A percentile compares a stretch with the other conserved stretches of the same genome.
Conservation (phyloP, 2,888 invertebrate genomes). For the Polylopha cassiicola region DNA sequence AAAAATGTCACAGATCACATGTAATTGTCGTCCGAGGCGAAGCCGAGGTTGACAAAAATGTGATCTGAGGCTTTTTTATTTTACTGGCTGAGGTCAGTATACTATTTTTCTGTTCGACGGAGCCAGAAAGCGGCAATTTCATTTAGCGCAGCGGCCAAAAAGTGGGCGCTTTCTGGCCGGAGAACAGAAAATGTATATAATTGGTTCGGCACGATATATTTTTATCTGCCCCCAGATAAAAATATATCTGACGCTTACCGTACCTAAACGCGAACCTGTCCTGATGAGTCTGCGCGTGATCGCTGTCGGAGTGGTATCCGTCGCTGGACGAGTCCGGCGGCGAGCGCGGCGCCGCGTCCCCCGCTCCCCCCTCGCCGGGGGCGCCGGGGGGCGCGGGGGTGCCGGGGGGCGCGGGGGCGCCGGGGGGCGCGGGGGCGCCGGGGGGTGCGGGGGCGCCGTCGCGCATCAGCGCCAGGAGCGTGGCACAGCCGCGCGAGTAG, state of each 20-base stretch:
- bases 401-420: background rate
- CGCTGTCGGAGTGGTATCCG: slow-evolving; percentile 90
- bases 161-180: too few relatives aligned
- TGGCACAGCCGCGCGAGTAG: slow-evolving; percentile 84
- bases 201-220: too few relatives aligned
- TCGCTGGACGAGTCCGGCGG: slow-evolving; percentile 79
- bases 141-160: too few relatives aligned
- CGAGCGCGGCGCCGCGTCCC: slow-evolving; percentile 79
- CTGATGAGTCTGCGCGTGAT: slow-evolving; percentile 66
- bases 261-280: slow-evolving; percentile 44
- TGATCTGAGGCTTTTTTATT: too few relatives aligned
- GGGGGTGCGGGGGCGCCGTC: slow-evolving; percentile 53
- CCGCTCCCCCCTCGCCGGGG: too few relatives aligned
- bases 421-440: slow-evolving; percentile 2
- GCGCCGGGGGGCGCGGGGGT: slow-evolving; percentile 18
- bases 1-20: too few relatives aligned
- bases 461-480: slow-evolving; percentile 86
- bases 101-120: too few relatives aligned
- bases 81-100: too few relatives aligned
- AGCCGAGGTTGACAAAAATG: too few relatives aligned
- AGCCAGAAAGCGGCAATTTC: too few relatives aligned
- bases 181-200: too few relatives aligned
- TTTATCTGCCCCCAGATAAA: background rate
- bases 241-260: background rate
- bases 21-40: too few relatives aligned